Percentiles rank a stretch among this genome's conserved stretches.
These are phyloP conservation scores for Vanessa atalanta DNA, from an alignment of 1,140 invertebrate genomes.

Conservation along the genomic window DNA sequence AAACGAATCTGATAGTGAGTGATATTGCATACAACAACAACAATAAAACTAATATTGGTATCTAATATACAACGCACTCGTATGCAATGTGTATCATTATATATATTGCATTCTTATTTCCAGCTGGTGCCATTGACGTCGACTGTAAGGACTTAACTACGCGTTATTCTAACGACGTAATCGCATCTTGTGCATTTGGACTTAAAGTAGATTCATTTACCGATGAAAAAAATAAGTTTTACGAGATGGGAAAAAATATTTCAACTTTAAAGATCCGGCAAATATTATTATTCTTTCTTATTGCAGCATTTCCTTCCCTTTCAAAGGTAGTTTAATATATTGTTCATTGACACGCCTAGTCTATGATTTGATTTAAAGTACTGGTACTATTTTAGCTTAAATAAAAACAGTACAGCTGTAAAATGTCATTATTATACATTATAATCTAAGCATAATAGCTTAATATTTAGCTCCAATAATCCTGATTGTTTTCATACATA, in stretches of 20 bases:
- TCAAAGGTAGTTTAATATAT: constrained; percentile 38
- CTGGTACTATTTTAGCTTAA: too few species aligned
- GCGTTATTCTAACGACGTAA: constrained; percentile 82
- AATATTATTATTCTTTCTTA: constrained; percentile 46
- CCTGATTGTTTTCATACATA: too few species aligned
- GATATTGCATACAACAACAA: background rate
- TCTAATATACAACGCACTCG: background rate
- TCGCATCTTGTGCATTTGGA: constrained; percentile 76
- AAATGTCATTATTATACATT: too few species aligned
- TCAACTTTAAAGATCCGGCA: constrained; percentile 46
- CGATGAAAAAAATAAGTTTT: constrained; percentile 80
- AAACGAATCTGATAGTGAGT: constrained; percentile 44
- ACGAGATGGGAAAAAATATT: constrained; percentile 73
- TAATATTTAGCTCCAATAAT: too few species aligned
- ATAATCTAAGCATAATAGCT: too few species aligned
- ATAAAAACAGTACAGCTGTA: too few species aligned
- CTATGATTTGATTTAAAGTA: background rate
- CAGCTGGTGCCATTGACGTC: constrained; percentile 56
- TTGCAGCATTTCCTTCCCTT: constrained; percentile 40
- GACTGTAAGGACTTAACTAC: constrained; percentile 80
- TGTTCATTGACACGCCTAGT: background rate
- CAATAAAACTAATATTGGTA: too few species aligned
- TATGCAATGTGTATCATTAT: too few species aligned
- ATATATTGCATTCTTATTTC: background rate
- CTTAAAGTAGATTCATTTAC: constrained; percentile 81